phyloP scores from a whole-genome alignment of 2,888 invertebrate genomes.

The Limenitis camilla region DNA sequence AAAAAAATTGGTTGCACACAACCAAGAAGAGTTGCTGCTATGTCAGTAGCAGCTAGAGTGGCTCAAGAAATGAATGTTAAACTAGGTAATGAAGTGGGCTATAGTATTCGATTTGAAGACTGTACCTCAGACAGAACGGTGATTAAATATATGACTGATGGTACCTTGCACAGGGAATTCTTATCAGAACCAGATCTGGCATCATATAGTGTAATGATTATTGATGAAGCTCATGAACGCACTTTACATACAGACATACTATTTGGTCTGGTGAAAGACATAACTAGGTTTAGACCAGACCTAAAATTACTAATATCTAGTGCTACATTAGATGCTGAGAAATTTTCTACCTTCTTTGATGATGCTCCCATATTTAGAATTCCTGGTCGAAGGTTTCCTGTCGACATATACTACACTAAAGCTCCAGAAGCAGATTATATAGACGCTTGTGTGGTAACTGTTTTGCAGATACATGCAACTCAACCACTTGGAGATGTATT shows the following conservation, averaged over 20 bases:
- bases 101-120: constrained; percentile 97
- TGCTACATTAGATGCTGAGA: constrained; percentile 98
- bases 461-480: constrained; percentile 98
- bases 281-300: constrained; percentile 93
- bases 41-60: constrained; percentile 99
- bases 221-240: constrained; percentile 99
- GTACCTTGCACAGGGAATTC: constrained; percentile 97
- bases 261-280: constrained; percentile 97
- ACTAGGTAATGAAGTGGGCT: constrained; percentile 93
- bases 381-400: constrained; percentile 97
- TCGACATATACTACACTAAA: constrained; percentile 99
- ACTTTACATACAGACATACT: constrained; percentile 98
- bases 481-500: constrained; percentile 97
- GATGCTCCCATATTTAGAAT: constrained; percentile 98
- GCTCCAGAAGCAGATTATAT: constrained; percentile 99
- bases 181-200: constrained; percentile 96
- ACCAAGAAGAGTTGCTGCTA: constrained; percentile 97
- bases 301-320: constrained; percentile 97
- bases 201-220: constrained; percentile 98
- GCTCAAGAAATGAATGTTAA: constrained; percentile 98
- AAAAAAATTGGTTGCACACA: constrained; percentile 98
- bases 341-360: constrained; percentile 98
- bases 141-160: constrained; percentile 99
- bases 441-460: constrained; percentile 97
- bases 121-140: constrained; percentile 98